Evolutionary conservation across 2,797 vertebrate genomes (phyloP), one percentile per base, ranked within the genome.

Genomic region (Aplochiton taeniatus): DNA sequence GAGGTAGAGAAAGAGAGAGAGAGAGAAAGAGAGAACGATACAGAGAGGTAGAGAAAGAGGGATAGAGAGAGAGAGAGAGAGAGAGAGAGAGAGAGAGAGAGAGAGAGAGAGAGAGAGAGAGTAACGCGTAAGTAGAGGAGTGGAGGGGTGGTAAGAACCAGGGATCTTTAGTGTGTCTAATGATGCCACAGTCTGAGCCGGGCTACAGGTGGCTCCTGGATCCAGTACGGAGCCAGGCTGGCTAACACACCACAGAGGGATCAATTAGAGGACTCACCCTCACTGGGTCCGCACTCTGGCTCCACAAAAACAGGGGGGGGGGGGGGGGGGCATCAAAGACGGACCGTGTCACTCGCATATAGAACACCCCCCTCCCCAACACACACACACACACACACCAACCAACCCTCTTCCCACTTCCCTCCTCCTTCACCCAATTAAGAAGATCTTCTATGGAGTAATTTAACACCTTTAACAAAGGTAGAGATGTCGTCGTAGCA

Each of bases 361-460:
- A n/a, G n/a, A n/a, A 31, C 31, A 2, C 31, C 31, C 31, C 31
- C 31, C 31, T 6, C 31, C 31, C 31, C 31, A 2, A 2, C 31
- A 2, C 31, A 2, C 31, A 2, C 31, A 2, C 31, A 6, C 2
- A 31, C 6, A 2, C 31, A 2, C 31, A 2, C 31, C 31, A 31
- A 31, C 31, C 6, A 31, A 31, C 31, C 31, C 72, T 81, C 72
- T 78, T 76, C 82, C 85, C 74, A 78, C 69, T 72, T 83, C 66
- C 79, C 81, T 84, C 75, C 71, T 85, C 74, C 56, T 72, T 48
- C 72, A 82, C 77, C 86, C 87, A 91, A 92, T 91, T 92, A 92
- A 84, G 82, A 79, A 58, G 63, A 62, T 81, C 90, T 90, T 91
- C 88, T 91, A 90, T 90, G 77, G 83, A 80, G 62, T 78, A 72